Evolutionary conservation across 2,113 vertebrate genomes (phyloP), one percentile per base, ranked within the genome.

Genomic region (Lasiurus borealis): DNA sequence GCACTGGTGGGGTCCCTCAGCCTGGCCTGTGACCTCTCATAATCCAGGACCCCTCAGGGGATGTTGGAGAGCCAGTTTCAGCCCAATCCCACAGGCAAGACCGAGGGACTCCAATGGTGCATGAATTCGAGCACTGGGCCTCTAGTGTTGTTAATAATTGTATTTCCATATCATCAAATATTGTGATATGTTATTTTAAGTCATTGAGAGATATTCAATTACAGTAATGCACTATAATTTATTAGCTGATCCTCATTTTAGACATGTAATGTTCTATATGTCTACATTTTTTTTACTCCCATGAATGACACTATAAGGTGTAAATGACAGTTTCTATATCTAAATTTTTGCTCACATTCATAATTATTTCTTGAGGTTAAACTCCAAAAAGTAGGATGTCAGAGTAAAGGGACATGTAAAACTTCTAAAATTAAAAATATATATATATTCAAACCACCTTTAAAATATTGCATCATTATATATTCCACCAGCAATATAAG

Each of bases 361-460:
- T 71, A 92, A 91, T 75, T 93, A 66, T 75, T 91, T 75, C n/a
- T 40, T 80, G 48, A 76, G 7, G 21, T 85, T 88, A 50, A 84
- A 46, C 52, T 88, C 16, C 59, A 64, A 73, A 87, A 85, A 62
- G 31, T 82, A 50, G 48, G 88, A 76, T 68, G 88, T 52, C 54
- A 88, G 5, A 64, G 11, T 59, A 11, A 48, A 93, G 85, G 2
- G 0, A 4, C 54, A 87, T 0, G 1, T 1, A 64, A 88, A 89
- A 77, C 10, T 87, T 68, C 77, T 15, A 77, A 86, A 91, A 68
- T 34, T 52, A 36, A 68, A 90, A 71, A 46, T 46, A n/a, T 21
- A 50, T 5, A 3, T 69, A 59, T 68, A 5, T 27, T 80, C 14
- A 87, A 81, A 83, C 10, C 40, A 81, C 5, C 21, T 90, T 90